Base-by-base conservation (phyloP, 37 sponge, comb jelly and placozoan species). In the Halichondria panicea region DNA sequence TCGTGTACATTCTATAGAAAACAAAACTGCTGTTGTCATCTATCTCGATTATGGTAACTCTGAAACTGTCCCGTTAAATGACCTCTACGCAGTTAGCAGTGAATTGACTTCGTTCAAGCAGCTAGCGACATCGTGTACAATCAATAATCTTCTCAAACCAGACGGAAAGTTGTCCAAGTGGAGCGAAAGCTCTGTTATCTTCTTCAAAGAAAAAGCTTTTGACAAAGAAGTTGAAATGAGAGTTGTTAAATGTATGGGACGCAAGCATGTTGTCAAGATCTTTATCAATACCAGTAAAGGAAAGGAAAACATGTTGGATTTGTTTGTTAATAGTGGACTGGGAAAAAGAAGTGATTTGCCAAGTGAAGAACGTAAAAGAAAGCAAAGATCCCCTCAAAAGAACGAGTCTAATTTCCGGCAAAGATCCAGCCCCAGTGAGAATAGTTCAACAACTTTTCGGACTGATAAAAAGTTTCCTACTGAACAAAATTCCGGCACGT, bases 21-120 rank as follows among this genome's bases (percentile, higher is more conserved):
- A 52, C 8, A 43, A 62, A 7, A 35, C 19, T 7, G 54, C 24
- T 6, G 19, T 22, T 24, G 83, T 88, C 1, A 32, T 45, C 19
- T 78, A 78, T 44, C 15, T 77, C 27, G 89, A 88, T 38, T 88
- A 70, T 72, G 89, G 89, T 0, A 82, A 78, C 68, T 66, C 30
- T 0, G 66, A 82, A 24, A 63, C 21, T 13, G 63, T 77, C n/a
- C 1, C 54, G 5, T 3, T 41, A 13, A 28, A 54, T 28, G 31
- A 39, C 0, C 34, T 85, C 1, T 82, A 56, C 31, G 34, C 55
- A 24, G 37, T 82, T 7, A 30, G 21, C 39, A 2, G 34, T 0
- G 67, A 72, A 21, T 67, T 82, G 37, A 45, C 61, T 8, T 34
- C 57, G 13, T 43, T 82, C 15, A 79, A 79, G 1, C 55, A 48